phyloP scores from a whole-genome alignment of 1,140 invertebrate species.

The Mya arenaria region DNA sequence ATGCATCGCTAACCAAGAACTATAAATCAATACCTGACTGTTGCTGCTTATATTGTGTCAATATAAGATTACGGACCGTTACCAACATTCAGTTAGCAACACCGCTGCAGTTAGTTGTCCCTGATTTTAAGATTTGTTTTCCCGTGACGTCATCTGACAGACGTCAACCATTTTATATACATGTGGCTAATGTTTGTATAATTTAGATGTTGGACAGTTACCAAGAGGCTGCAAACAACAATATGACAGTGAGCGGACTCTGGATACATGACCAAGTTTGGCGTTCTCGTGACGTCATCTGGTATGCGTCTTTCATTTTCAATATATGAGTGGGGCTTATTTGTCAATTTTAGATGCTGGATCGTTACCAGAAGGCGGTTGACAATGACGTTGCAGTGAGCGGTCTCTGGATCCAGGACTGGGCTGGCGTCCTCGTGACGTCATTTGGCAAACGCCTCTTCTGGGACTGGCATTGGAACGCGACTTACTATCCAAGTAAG shows the following conservation, averaged over 20 bases:
- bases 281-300: conserved; percentile 78
- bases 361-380: conserved; percentile 68
- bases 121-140: no score
- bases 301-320: conserved; percentile 80
- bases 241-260: conserved; percentile 76
- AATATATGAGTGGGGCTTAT: no score
- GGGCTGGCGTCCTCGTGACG: conserved; percentile 79
- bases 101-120: no score
- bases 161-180: no score
- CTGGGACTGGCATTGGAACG: conserved; percentile 82
- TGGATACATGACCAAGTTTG: conserved; percentile 83
- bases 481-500: conserved; percentile 74
- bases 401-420: conserved; percentile 82
- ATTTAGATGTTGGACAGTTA: conserved; percentile 75
- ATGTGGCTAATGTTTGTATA: no score
- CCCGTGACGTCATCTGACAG: no score
- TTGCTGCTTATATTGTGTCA: no score
- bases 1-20: no score
- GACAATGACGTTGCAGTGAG: conserved; percentile 71
- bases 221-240: conserved; percentile 65
- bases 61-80: no score
- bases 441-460: conserved; percentile 80
- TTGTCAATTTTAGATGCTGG: conserved; percentile 76
- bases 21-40: no score
- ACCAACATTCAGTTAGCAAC: no score